Evolutionary conservation across 1,140 invertebrate species (phyloP), one percentile per base, ranked within the genome.

Genomic region (Hesperophylax magnus): DNA sequence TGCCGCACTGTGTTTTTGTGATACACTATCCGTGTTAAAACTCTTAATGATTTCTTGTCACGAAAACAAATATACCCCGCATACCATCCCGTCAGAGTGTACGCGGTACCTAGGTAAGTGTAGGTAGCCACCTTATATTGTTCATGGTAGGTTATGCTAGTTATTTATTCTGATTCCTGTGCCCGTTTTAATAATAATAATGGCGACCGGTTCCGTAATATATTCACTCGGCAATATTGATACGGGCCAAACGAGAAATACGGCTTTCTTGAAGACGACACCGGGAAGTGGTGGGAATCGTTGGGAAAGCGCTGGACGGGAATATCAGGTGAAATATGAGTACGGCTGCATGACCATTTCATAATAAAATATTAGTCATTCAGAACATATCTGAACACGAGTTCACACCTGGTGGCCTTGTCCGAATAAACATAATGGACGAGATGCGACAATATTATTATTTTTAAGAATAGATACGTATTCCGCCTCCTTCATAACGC

Each of bases 191-290:
- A 67, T 67, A 34, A 67, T 67, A 47, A 67, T 67, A 53, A 72
- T 31, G 20, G 47, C 52, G 53, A 72, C 69, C 69, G 69, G 69
- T 72, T 71, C 47, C 65, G 11, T 54, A 22, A 54, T 54, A 22
- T 72, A 54, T 72, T 34, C 69, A 72, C 18, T 47, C 52, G 20
- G 15, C 69, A 54, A 54, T 72, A 72, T 72, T 24, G 69, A 72
- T 72, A 72, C 69, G 47, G 52, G 27, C 47, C 20, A 52, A 72
- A 72, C 69, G 20, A 54, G 69, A 72, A 72, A 72, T 54, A 72
- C 69, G 53, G 69, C 69, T 72, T 72, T 53, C 69, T 14, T 53
- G 69, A 72, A 72, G 69, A 72, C 39, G 69, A 71, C 69, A 54
- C 18, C 47, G 22, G 69, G 52, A 72, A 72, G 56, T 72, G 69